Percentiles rank a stretch among this genome's conserved stretches.
These are phyloP conservation scores for Lymantria monacha DNA, from an alignment of 2,888 invertebrate genomes.

Conservation along the genomic window DNA sequence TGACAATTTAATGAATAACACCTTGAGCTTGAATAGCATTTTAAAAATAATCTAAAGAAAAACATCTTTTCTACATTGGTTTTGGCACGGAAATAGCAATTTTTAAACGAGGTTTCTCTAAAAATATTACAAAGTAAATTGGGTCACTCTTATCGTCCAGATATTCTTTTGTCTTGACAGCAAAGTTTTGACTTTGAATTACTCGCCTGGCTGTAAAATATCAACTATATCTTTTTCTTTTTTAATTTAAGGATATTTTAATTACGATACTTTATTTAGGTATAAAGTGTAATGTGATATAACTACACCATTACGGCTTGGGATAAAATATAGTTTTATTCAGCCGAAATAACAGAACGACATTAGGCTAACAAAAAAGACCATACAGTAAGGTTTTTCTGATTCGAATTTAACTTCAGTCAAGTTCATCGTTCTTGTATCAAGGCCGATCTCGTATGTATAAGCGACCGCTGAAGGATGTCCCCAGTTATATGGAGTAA, in stretches of 20 bases:
- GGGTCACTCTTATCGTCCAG: slow-evolving; percentile 22
- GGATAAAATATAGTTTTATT: too few species aligned
- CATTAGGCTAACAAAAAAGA: too few species aligned
- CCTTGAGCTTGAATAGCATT: not conserved
- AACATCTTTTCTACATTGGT: slow-evolving; percentile 13
- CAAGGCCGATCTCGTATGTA: slow-evolving; percentile 26
- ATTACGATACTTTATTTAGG: too few species aligned
- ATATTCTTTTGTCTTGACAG: slow-evolving; percentile 23
- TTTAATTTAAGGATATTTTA: not conserved
- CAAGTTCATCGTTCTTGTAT: slow-evolving; percentile 32
- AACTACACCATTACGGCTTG: too few species aligned
- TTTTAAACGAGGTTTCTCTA: slow-evolving; percentile 27
- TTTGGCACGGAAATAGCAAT: slow-evolving; percentile 28
- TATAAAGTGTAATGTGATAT: too few species aligned
- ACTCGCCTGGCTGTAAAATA: slow-evolving; percentile 11
- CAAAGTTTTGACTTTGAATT: slow-evolving; percentile 11
- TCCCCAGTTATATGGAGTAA: slow-evolving; percentile 20
- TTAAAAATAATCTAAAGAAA: slow-evolving; percentile 14
- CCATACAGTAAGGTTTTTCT: too few species aligned
- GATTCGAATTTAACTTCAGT: slow-evolving; percentile 18
- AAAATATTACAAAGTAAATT: slow-evolving; percentile 28
- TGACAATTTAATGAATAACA: not conserved
- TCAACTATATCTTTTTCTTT: too few species aligned
- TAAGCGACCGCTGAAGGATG: slow-evolving; percentile 20
- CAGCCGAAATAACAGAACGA: too few species aligned